Conservation (phyloP, 2,888 invertebrate genomes). For the Tenthredo livida region DNA sequence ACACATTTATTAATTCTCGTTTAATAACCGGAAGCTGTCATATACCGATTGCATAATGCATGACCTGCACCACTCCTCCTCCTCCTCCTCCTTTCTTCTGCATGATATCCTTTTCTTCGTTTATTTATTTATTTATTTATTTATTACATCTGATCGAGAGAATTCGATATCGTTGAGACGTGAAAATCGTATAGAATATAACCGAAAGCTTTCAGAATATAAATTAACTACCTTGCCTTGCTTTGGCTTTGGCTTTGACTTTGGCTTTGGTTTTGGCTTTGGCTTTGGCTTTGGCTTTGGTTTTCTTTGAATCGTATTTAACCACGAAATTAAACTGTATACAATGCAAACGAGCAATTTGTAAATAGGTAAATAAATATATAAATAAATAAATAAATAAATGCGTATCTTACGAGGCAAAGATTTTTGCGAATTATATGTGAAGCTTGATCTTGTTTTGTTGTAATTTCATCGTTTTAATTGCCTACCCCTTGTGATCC, state of each 20-base stretch:
- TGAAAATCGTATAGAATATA: neutral
- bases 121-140: neutral
- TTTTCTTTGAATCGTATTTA: neutral
- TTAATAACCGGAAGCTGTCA: constrained; percentile 28
- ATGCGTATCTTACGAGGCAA: neutral
- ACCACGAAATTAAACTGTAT: neutral
- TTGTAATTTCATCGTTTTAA: neutral
- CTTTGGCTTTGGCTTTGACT: too few relatives aligned
- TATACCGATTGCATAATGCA: constrained; percentile 42
- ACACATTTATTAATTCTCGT: constrained; percentile 19
- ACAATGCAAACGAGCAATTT: neutral
- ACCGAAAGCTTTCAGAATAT: neutral
- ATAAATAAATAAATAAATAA: neutral
- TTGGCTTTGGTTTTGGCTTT: too few relatives aligned
- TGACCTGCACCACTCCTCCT: neutral
- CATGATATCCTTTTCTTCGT: too few relatives aligned
- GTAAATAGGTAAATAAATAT: neutral
- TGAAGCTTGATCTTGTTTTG: neutral
- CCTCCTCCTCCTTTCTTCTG: too few relatives aligned
- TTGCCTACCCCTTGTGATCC: neutral
- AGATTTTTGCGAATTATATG: neutral
- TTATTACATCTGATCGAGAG: neutral
- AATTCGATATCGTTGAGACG: neutral
- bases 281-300: too few relatives aligned
- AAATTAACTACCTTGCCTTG: neutral